A percentile compares a stretch with the other conserved stretches of the same genome.
Conservation (phyloP, 2,113 vertebrate genomes). For the Lophura nycthemera region DNA sequence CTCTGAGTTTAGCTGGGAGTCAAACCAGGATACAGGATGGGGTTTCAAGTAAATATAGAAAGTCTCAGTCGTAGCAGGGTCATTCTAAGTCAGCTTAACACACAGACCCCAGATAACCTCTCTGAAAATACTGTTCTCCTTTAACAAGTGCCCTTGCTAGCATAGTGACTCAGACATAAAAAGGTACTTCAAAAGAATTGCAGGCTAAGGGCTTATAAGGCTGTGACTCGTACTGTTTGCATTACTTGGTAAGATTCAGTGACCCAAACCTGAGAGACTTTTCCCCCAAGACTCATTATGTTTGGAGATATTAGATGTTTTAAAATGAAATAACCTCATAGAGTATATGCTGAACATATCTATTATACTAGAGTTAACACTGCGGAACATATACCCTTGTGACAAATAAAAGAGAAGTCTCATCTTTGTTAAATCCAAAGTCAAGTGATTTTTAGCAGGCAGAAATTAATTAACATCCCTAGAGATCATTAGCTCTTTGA, state of each 20-base stretch:
- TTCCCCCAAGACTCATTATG: not conserved
- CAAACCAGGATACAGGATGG: not conserved
- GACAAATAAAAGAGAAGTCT: conserved; percentile 21
- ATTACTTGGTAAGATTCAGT: not conserved
- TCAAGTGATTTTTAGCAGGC: conserved; percentile 4
- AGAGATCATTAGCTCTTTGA: not conserved
- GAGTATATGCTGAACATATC: not conserved
- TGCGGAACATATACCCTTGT: not conserved
- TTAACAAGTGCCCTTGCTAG: not conserved
- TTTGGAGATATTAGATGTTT: not conserved
- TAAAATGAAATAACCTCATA: not conserved
- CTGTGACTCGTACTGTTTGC: not conserved
- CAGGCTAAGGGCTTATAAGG: not conserved
- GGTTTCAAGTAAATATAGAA: not conserved
- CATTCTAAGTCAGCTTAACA: not conserved
- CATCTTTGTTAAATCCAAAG: not conserved
- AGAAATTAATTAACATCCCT: conserved; percentile 7
- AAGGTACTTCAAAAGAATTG: not conserved
- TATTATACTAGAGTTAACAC: not conserved
- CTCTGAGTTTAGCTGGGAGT: not conserved
- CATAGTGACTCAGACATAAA: not conserved
- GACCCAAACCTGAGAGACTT: not conserved
- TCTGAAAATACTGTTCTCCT: not conserved
- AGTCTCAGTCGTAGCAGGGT: not conserved
- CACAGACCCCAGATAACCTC: not conserved